A percentile compares a stretch with the other conserved stretches of the same genome.
phyloP scores from a whole-genome alignment of 30 jellyfish, hydroid and myxozoan genomes.

The Rhopilema esculentum region DNA sequence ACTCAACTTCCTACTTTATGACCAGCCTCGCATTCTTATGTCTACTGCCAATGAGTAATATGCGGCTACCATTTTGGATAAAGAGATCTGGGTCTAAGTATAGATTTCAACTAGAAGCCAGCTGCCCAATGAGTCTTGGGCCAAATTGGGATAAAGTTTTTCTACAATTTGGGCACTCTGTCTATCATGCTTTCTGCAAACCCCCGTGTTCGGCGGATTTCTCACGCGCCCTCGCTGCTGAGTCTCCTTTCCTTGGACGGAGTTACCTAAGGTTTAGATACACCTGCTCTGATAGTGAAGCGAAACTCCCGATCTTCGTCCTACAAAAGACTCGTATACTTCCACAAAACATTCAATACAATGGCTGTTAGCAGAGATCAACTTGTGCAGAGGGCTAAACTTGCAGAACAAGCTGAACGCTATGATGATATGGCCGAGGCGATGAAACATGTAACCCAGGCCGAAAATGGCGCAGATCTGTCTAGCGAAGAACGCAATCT shows the following conservation, averaged over 20 bases:
- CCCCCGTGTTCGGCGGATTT: slow-evolving; percentile 58
- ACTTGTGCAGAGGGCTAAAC: slow-evolving; percentile 86
- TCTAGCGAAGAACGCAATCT: slow-evolving; percentile 94
- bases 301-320: slow-evolving; percentile 24
- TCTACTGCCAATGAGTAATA: not conserved
- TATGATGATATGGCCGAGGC: slow-evolving; percentile 98
- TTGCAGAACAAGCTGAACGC: slow-evolving; percentile 99
- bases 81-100: slow-evolving; percentile 10
- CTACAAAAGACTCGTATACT: slow-evolving; percentile 31
- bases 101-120: not conserved
- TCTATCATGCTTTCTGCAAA: not conserved
- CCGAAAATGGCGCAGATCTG: slow-evolving; percentile 76
- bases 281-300: slow-evolving; percentile 55
- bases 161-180: not conserved
- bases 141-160: not conserved
- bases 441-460: slow-evolving; percentile 91
- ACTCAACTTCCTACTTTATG: not conserved
- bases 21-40: not conserved
- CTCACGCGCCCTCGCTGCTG: slow-evolving; percentile 67
- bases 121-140: not conserved
- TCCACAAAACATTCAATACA: slow-evolving; percentile 10
- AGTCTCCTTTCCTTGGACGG: slow-evolving; percentile 47
- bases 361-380: slow-evolving; percentile 75
- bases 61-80: slow-evolving; percentile 11
- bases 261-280: slow-evolving; percentile 59